Evolutionary conservation across 2,888 invertebrate species (phyloP), one percentile per base, ranked within the genome.

Genomic region (Athalia cordata): DNA sequence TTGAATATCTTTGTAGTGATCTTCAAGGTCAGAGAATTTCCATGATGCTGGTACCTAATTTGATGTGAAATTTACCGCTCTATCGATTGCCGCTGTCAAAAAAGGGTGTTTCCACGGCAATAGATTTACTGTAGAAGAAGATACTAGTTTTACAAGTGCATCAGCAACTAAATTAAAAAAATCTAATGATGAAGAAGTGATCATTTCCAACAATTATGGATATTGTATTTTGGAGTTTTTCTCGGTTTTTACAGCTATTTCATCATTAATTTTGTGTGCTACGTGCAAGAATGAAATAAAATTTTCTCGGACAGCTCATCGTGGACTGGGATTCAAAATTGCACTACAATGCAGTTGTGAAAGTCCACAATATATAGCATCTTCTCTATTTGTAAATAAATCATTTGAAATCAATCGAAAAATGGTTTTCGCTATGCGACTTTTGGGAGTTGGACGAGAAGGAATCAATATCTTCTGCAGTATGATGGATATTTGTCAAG

Each of bases 111-210:
- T 29, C 29, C 29, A 29, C 29, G 79, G 78, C 50, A 83, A 81
- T 81, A 64, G 62, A 80, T 72, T 74, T 78, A 77, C 81, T 52
- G 57, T 49, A 29, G 81, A 82, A 81, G 43, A 79, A 75, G 78
- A 80, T 0, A 80, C 68, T 0, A 77, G 66, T 80, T 81, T 80
- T 70, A 81, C 80, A 0, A 82, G 81, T 81, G 78, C 82, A 81
- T 81, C 81, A 43, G 82, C 83, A 59, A 78, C 80, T 64, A 83
- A 84, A 79, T 79, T 82, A 50, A 80, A 47, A 50, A 79, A 77
- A 29, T 79, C 81, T 5, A 59, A n/a, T n/a, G 75, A 82, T 55
- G 79, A 79, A 29, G 79, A 83, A 59, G 78, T 82, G 29, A 77
- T 80, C 3, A 77, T 80, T 57, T 61, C 79, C 4, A 77, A 78